phyloP scores from a whole-genome alignment of 2,888 invertebrate genomes.

The Trimorus sp. region DNA sequence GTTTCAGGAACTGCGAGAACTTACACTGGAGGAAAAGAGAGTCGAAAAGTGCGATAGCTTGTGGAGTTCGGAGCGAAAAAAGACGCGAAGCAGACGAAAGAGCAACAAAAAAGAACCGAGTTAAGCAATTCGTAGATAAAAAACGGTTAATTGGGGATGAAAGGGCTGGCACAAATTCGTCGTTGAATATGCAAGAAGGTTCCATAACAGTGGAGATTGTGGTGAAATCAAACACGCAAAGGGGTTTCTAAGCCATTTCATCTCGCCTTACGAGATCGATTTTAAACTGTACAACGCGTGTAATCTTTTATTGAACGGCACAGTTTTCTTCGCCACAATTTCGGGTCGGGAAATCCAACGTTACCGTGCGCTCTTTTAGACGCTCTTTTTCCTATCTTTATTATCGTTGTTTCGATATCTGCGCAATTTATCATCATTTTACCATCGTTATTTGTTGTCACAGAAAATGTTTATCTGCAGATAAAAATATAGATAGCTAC shows the following conservation, averaged over 20 bases:
- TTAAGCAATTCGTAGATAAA: neutral
- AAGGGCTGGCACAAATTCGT: conserved; percentile 20
- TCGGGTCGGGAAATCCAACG: neutral
- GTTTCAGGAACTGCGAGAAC: too few relatives aligned
- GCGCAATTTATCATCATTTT: too few relatives aligned
- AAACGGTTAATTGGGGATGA: conserved; percentile 2
- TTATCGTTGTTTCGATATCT: too few relatives aligned
- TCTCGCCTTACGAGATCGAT: conserved; percentile 26
- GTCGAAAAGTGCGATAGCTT: too few relatives aligned
- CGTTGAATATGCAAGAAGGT: conserved; percentile 31
- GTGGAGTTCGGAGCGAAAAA: too few relatives aligned
- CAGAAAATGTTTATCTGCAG: too few relatives aligned
- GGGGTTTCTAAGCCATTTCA: conserved; percentile 33
- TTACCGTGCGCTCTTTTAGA: too few relatives aligned
- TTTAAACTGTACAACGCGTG: conserved; percentile 33
- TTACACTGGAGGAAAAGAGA: too few relatives aligned
- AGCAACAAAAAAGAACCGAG: neutral
- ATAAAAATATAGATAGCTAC: too few relatives aligned
- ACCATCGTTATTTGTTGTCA: too few relatives aligned
- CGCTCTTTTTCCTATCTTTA: too few relatives aligned
- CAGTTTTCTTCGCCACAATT: conserved; percentile 22
- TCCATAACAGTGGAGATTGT: conserved; percentile 23
- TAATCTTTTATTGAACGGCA: conserved; percentile 38
- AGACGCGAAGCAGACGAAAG: too few relatives aligned
- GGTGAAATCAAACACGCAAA: conserved; percentile 29